These are phyloP conservation scores for Clostera curtula DNA, from an alignment of 2,888 invertebrate species.

Conservation along the genomic window DNA sequence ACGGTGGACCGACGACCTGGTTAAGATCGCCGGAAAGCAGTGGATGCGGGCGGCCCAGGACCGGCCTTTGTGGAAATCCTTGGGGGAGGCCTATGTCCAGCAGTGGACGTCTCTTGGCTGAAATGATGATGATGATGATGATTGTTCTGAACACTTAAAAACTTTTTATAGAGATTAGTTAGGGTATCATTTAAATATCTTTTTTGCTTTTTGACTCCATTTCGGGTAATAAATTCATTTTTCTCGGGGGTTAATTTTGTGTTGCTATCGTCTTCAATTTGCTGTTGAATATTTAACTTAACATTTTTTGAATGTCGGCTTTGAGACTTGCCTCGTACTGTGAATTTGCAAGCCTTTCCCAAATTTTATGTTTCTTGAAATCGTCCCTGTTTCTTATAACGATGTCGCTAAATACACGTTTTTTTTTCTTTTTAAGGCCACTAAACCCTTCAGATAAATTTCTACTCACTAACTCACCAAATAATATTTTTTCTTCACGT, in stretches of 20 bases:
- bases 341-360: neutral
- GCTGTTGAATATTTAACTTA: neutral
- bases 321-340: too few relatives aligned
- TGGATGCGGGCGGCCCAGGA: too few relatives aligned
- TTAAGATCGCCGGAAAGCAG: too few relatives aligned
- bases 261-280: neutral
- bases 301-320: neutral
- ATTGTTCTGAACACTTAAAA: conserved; percentile 3
- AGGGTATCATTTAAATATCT: conserved; percentile 8
- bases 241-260: neutral
- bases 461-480: too few relatives aligned
- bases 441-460: too few relatives aligned
- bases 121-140: too few relatives aligned
- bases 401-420: neutral
- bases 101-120: too few relatives aligned
- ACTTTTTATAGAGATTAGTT: conserved; percentile 8
- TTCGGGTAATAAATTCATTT: neutral
- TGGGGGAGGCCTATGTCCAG: too few relatives aligned
- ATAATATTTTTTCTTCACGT: too few relatives aligned
- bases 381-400: neutral
- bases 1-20: too few relatives aligned
- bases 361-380: neutral
- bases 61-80: too few relatives aligned
- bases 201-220: conserved; percentile 8
- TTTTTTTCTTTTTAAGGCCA: neutral